phyloP scores from a whole-genome alignment of 2,797 vertebrate genomes.

The Mergus octosetaceus region DNA sequence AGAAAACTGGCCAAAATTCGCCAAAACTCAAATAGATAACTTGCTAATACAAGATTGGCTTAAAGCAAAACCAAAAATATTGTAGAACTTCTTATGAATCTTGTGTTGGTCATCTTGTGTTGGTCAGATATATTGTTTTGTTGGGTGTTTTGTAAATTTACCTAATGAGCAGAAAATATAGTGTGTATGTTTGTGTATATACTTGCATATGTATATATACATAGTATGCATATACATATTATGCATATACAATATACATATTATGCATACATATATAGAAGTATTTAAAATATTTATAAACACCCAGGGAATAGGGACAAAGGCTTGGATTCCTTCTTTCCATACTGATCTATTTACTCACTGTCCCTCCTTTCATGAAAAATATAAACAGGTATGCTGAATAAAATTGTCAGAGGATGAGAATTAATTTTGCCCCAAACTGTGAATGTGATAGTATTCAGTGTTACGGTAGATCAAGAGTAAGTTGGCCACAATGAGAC shows the following conservation, averaged over 20 bases:
- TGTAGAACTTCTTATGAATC: background rate
- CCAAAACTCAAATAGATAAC: background rate
- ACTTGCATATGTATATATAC: no score
- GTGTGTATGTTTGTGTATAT: background rate
- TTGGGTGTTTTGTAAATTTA: background rate
- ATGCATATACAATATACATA: background rate
- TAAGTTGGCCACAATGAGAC: background rate
- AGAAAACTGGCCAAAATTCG: background rate
- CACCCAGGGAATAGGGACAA: background rate
- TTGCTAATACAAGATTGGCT: background rate
- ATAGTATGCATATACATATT: background rate
- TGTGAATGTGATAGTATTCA: background rate
- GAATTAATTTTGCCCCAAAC: background rate
- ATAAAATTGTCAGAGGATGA: background rate
- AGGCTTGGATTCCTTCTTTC: background rate
- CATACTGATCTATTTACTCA: background rate
- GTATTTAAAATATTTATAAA: background rate
- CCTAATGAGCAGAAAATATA: background rate
- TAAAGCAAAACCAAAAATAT: background rate
- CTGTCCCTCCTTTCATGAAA: background rate
- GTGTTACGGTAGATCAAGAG: background rate
- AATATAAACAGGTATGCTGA: background rate
- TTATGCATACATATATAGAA: background rate
- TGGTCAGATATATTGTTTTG: background rate
- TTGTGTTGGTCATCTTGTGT: no score